These are phyloP conservation scores for Lepidurus couesii DNA, from an alignment of 1,140 invertebrate species.

Conservation along the genomic window DNA sequence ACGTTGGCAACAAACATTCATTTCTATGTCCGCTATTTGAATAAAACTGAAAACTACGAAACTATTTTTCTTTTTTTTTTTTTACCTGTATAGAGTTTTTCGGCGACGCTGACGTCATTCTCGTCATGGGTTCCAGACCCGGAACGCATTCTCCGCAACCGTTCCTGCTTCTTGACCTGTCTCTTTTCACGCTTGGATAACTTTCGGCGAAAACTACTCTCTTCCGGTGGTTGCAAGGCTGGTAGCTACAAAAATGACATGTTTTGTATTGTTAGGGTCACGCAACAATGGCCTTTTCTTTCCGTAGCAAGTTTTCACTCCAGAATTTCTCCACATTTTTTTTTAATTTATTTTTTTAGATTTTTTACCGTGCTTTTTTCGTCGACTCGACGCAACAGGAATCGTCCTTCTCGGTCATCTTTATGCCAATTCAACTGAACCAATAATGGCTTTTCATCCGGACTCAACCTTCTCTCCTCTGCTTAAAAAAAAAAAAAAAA, in stretches of 20 bases:
- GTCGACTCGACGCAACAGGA: constrained; percentile 83
- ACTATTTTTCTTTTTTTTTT: no score
- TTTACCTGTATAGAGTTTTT: constrained; percentile 82
- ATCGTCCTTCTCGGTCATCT: constrained; percentile 93
- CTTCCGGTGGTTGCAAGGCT: constrained; percentile 34
- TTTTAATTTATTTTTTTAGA: no score
- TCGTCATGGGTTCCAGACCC: constrained; percentile 37
- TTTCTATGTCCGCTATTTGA: neutral
- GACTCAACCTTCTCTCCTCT: constrained; percentile 83
- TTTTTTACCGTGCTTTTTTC: constrained; percentile 52
- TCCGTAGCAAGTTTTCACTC: neutral
- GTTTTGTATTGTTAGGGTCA: neutral
- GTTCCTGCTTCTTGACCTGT: constrained; percentile 94
- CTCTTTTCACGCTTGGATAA: constrained; percentile 98
- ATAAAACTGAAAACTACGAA: neutral
- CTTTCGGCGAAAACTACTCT: constrained; percentile 73
- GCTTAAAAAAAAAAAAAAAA: constrained; percentile 34
- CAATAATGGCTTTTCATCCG: constrained; percentile 87
- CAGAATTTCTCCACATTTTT: neutral
- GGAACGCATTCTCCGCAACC: constrained; percentile 74
- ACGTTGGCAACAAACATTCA: neutral
- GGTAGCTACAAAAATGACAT: constrained; percentile 6
- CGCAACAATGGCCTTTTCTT: neutral
- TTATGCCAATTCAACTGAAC: constrained; percentile 99
- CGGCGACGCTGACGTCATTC: constrained; percentile 62